These are phyloP conservation scores for Synanthedon tipuliformis DNA, from an alignment of 2,888 invertebrate species.

Conservation along the genomic window DNA sequence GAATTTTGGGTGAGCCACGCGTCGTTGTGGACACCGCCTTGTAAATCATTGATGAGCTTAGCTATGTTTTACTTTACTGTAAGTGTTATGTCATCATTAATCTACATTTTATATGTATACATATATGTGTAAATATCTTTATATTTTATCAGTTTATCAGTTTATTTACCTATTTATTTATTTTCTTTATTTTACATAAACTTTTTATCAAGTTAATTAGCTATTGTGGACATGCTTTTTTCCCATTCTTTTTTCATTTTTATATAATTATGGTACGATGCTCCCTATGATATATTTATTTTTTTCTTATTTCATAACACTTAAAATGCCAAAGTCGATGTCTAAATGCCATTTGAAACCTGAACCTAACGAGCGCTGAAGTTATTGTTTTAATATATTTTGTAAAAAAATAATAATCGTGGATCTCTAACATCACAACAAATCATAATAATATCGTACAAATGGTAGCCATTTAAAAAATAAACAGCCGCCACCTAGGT, in stretches of 20 bases:
- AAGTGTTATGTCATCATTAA: conserved; percentile 66
- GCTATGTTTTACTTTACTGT: conserved; percentile 67
- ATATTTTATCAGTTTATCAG: conserved; percentile 17
- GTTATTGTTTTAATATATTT: conserved; percentile 28
- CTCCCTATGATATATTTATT: conserved; percentile 4
- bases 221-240: conserved; percentile 12
- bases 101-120: conserved; percentile 61
- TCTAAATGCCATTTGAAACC: conserved; percentile 46
- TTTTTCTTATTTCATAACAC: conserved; percentile 34
- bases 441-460: conserved; percentile 55
- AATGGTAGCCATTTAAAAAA: conserved; percentile 55
- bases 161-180: conserved; percentile 64
- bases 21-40: conserved; percentile 31
- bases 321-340: conserved; percentile 65
- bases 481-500: conserved; percentile 33
- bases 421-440: conserved; percentile 63
- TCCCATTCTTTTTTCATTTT: neutral
- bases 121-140: conserved; percentile 56
- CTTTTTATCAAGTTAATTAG: conserved; percentile 50
- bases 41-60: conserved; percentile 69
- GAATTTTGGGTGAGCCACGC: conserved; percentile 24
- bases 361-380: conserved; percentile 40
- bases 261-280: neutral
- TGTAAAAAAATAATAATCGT: no score
- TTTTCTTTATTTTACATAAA: conserved; percentile 55